phyloP scores from a whole-genome alignment of 2,888 invertebrate genomes.

The Drosophila phalerata region DNA sequence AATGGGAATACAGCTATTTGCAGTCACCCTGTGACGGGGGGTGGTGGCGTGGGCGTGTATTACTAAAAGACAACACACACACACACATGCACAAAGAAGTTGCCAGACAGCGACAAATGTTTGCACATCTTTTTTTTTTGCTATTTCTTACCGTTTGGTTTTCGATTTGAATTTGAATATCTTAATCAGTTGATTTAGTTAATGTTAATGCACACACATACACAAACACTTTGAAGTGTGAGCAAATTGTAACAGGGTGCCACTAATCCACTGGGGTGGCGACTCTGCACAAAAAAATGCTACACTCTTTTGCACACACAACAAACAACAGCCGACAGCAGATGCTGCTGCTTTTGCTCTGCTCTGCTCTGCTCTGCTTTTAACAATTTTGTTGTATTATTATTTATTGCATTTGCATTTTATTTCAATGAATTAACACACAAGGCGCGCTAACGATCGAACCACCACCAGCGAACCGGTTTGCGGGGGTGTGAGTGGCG shows the following conservation, averaged over 20 bases:
- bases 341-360: constrained; percentile 46
- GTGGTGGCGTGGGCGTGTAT: constrained; percentile 28
- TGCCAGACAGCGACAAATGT: constrained; percentile 63
- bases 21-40: background rate
- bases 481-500: constrained; percentile 68
- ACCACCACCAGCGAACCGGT: constrained; percentile 71
- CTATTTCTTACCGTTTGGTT: constrained; percentile 53
- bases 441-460: constrained; percentile 40
- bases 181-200: constrained; percentile 20
- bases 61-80: constrained; percentile 26
- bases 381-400: constrained; percentile 33
- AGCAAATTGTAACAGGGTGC: constrained; percentile 73
- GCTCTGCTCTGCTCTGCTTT: constrained; percentile 65
- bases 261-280: constrained; percentile 85
- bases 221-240: constrained; percentile 50
- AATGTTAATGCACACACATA: constrained; percentile 40
- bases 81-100: constrained; percentile 53
- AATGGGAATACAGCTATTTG: background rate
- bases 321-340: constrained; percentile 32
- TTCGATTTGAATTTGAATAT: constrained; percentile 11
- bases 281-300: constrained; percentile 68
- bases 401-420: constrained; percentile 60
- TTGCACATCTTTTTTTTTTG: constrained; percentile 6
- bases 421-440: constrained; percentile 43
- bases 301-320: constrained; percentile 41